Evolutionary conservation across 1,140 invertebrate genomes (phyloP), one percentile per base, ranked within the genome.

Genomic region (Drosophila albomicans): DNA sequence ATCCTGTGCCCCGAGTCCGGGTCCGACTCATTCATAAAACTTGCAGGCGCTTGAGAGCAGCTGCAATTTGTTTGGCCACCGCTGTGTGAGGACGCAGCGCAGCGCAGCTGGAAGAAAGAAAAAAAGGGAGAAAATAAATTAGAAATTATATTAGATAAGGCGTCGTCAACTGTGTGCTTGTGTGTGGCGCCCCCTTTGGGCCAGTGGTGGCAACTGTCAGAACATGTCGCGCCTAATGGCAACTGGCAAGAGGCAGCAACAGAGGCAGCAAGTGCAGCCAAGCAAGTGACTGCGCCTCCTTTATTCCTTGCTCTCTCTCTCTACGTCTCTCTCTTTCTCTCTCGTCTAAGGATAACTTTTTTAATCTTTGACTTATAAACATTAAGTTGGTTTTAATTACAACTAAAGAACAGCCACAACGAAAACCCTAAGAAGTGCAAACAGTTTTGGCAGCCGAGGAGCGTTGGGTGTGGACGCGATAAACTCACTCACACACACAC

Each of bases 371-470:
- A 56, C 32, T 75, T 84, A 91, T 75, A 91, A 89, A 91, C 87
- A 91, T 91, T 91, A 86, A 82, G 81, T 91, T 72, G 86, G 75
- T 91, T 91, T 91, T 91, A 91, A 91, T 91, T 91, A 91, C 79
- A 66, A 65, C 78, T 54, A 46, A 48, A 25, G 45, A 64, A 68
- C 69, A 74, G 30, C 52, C 11, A 65, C 38, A 38, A 30, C 51
- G 20, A 28, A 52, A 43, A 13, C 41, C 3, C 6, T 54, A 35
- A 54, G 51, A 54, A 59, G 10, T 28, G 57, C 52, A 46, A 68
- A 68, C 64, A 43, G 48, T 45, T 68, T 57, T 57, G 54, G 54
- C 54, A 49, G 41, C 8, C 45, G 16, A 69, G 57, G 16, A 69
- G 57, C 51, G 20, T 51, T 38, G 41, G 78, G 65, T 54, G 64